A percentile compares a stretch with the other conserved stretches of the same genome.
These are phyloP conservation scores for Alviniconcha marisindica DNA, from an alignment of 1,140 invertebrate genomes.

Conservation along the genomic window DNA sequence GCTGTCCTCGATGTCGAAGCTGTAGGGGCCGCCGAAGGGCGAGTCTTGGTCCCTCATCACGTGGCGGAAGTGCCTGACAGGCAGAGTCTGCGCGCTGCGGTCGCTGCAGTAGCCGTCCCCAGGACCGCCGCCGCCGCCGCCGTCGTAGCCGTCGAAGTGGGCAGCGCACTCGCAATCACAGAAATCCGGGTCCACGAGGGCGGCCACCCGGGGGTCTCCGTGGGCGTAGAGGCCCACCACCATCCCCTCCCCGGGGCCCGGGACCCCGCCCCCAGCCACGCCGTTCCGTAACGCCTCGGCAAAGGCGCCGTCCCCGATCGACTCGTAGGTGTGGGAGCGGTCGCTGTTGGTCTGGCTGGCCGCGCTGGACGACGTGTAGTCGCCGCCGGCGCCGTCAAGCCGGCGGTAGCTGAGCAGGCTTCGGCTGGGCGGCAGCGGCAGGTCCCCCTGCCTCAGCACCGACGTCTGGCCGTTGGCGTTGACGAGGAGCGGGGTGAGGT, in stretches of 20 bases:
- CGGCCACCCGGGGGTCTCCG: conserved; percentile 13
- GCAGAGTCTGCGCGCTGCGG: conserved; percentile 44
- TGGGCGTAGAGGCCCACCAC: background rate
- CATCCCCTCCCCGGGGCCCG: background rate
- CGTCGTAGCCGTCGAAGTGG: conserved; percentile 6
- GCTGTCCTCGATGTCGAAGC: conserved; percentile 31
- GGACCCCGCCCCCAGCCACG: background rate
- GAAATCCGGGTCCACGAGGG: conserved; percentile 7
- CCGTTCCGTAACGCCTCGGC: conserved; percentile 28
- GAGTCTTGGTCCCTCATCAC: conserved; percentile 27
- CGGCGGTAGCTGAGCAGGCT: conserved; percentile 33
- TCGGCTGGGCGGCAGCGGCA: background rate
- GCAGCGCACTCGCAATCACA: conserved; percentile 33
- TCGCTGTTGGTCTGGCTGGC: conserved; percentile 47
- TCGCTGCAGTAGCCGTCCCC: conserved; percentile 50
- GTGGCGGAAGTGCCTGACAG: conserved; percentile 42
- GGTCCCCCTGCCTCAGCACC: background rate
- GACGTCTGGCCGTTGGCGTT: conserved; percentile 6
- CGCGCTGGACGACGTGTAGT: conserved; percentile 42
- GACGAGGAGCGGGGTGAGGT: conserved; percentile 16
- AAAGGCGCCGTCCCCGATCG: conserved; percentile 45
- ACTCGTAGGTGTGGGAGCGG: conserved; percentile 48
- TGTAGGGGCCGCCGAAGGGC: background rate
- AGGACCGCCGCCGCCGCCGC: background rate
- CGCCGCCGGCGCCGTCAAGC: conserved; percentile 30